Base-by-base conservation (phyloP, 2,113 vertebrate species). In the Nyctibius bracteatus region DNA sequence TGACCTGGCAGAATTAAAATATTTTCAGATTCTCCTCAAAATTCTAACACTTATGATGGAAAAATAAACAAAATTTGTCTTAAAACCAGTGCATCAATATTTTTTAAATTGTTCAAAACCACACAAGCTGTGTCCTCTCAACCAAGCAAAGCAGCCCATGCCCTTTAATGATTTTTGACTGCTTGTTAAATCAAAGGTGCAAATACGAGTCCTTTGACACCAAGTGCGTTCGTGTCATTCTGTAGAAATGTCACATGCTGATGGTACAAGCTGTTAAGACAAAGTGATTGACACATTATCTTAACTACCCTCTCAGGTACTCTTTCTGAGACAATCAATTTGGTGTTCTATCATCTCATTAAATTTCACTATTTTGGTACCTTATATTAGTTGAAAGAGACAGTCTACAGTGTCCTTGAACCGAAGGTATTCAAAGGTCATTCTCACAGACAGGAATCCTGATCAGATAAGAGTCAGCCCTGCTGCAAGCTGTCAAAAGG, bases 301-400 rank as follows among this genome's bases (percentile, higher is more conserved):
- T 77, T 83, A 97, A 94, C 86, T 97, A 91, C 47, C 20, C 94
- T 97, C 89, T 92, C 86, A 96, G 92, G 84, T 81, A 88, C 77
- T 93, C 74, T 94, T 97, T 97, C 93, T 93, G 88, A 91, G 84
- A 94, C 92, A 95, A 97, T 88, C 90, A 96, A 83, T 96, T 98
- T 96, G 79, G 68, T 92, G 90, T 97, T 97, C 96, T 97, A 61
- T 75, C 94, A 61, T 75, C 94, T 98, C 96, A 97, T 97, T 98
- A 97, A 97, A 85, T 94, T 96, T 94, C 96, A 82, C 86, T 95
- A 68, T 92, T 96, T 96, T 96, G 52, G 74, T 92, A 92, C 65
- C 68, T 95, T 90, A 49, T 74, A 92, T 87, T 92, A 90, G 67
- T 96, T 92, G 92, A 96, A 93, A 94, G 83, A 96, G 70, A 81